These are phyloP conservation scores for Adelosebastes latens DNA, from an alignment of 2,797 vertebrate species.

Conservation along the genomic window DNA sequence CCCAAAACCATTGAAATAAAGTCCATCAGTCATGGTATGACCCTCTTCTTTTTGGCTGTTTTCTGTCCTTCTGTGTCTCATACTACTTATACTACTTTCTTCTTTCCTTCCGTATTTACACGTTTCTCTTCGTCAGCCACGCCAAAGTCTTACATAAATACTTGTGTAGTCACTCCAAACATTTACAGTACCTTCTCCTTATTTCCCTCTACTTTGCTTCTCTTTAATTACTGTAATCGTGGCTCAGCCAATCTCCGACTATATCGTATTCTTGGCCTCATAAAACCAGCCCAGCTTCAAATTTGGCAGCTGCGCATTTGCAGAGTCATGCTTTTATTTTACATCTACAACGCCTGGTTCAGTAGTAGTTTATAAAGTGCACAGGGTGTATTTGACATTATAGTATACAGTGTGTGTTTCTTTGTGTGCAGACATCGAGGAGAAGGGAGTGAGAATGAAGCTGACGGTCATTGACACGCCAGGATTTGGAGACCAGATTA, in stretches of 20 bases:
- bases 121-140: neutral
- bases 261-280: neutral
- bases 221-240: neutral
- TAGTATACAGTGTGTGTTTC: neutral
- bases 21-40: slow-evolving; percentile 93
- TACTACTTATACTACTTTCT: neutral
- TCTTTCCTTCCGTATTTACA: neutral
- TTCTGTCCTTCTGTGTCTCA: neutral
- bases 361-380: neutral
- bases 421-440: slow-evolving; percentile 89
- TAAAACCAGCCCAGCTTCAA: neutral
- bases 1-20: slow-evolving; percentile 98
- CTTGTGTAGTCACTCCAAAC: neutral
- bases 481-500: slow-evolving; percentile 98
- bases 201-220: neutral
- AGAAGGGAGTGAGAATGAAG: slow-evolving; percentile 98
- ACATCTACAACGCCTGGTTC: neutral
- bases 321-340: neutral
- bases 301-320: neutral
- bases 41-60: neutral
- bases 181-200: neutral
- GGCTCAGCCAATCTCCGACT: neutral
- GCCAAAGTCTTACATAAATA: neutral
- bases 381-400: neutral
- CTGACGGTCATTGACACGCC: slow-evolving; percentile 98